phyloP scores from a whole-genome alignment of 1,140 invertebrate genomes.

The Drosophila mayri region DNA sequence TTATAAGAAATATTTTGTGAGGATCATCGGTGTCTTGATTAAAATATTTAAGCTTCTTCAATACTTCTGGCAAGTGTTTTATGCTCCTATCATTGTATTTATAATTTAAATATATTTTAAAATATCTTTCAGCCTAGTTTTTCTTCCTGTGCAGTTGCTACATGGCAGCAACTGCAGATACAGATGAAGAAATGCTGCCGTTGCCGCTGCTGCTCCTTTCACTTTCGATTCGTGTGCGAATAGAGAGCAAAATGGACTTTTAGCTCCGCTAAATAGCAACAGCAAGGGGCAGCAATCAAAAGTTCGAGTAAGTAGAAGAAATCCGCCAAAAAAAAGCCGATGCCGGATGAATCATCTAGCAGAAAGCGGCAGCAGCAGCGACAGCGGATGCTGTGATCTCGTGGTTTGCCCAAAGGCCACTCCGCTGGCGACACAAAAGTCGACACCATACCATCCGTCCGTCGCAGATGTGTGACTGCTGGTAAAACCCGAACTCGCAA shows the following conservation, averaged over 20 bases:
- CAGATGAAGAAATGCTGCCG: conserved; percentile 65
- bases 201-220: conserved; percentile 70
- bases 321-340: conserved; percentile 47
- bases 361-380: conserved; percentile 31
- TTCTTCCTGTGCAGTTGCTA: conserved; percentile 2
- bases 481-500: conserved; percentile 53
- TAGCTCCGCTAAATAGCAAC: conserved; percentile 51
- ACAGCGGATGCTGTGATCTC: conserved; percentile 28
- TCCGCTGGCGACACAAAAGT: conserved; percentile 33
- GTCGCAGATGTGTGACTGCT: conserved; percentile 25
- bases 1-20: neutral
- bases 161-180: conserved; percentile 24
- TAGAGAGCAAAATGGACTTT: conserved; percentile 79
- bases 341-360: conserved; percentile 68
- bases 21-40: neutral
- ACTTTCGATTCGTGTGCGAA: conserved; percentile 77
- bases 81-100: neutral
- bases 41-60: neutral
- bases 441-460: conserved; percentile 11
- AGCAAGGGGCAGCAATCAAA: conserved; percentile 46
- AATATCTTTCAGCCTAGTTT: neutral
- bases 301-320: conserved; percentile 60
- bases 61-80: neutral
- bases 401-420: conserved; percentile 74
- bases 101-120: neutral